Conservation (phyloP, 2,113 vertebrate species). For the Austrofundulus limnaeus region DNA sequence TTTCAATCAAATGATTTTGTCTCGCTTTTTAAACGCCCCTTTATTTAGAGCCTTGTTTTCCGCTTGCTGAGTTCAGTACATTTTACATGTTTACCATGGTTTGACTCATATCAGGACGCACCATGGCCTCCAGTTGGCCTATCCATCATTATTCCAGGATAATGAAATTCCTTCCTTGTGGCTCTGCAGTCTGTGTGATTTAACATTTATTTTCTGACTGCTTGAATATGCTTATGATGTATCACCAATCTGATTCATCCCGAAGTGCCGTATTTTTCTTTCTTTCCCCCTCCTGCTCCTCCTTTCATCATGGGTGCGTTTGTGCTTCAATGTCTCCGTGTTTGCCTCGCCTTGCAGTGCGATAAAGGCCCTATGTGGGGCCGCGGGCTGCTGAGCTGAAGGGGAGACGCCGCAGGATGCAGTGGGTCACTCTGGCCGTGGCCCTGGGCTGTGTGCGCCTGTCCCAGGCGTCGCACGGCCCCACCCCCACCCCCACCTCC, state of each 20-base stretch:
- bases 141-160: conserved; percentile 53
- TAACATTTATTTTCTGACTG: conserved; percentile 56
- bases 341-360: conserved; percentile 59
- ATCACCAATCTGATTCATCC: conserved; percentile 69
- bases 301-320: conserved; percentile 34
- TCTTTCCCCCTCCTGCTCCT: conserved; percentile 19
- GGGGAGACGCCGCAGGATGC: conserved; percentile 87
- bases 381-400: conserved; percentile 73
- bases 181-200: conserved; percentile 52
- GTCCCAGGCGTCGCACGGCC: conserved; percentile 79
- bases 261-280: no score
- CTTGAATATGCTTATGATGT: conserved; percentile 60
- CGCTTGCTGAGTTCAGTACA: conserved; percentile 1
- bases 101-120: conserved; percentile 19
- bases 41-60: conserved; percentile 24
- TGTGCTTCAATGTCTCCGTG: conserved; percentile 23
- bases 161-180: conserved; percentile 39
- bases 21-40: conserved; percentile 15
- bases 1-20: conserved; percentile 23
- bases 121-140: conserved; percentile 33
- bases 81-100: conserved; percentile 27
- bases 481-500: conserved; percentile 93
- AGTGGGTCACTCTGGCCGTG: conserved; percentile 93
- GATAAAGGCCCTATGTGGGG: conserved; percentile 70
- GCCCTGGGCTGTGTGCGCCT: conserved; percentile 71